A percentile compares a stretch with the other conserved stretches of the same genome.
Evolutionary conservation across 53 echinoderm and acorn worm genomes (phyloP).

Genomic region (Echinarachnius parma): DNA sequence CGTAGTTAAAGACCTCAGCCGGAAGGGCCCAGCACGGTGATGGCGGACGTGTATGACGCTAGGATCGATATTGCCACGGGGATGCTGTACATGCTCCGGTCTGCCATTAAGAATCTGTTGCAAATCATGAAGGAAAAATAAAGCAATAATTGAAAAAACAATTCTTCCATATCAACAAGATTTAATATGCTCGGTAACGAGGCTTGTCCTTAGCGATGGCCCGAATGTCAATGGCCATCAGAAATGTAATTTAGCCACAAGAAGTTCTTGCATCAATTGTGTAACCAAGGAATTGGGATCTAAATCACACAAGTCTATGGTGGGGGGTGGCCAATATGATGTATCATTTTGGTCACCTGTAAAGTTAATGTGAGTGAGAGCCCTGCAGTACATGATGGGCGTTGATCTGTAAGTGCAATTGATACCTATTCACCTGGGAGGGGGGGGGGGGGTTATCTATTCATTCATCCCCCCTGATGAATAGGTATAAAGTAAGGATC

Average conservation of each 20-base stretch:
- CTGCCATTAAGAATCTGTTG: constrained; percentile 96
- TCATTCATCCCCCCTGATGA: too few species aligned
- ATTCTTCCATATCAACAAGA: background rate
- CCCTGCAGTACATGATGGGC: too few species aligned
- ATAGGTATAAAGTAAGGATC: too few species aligned
- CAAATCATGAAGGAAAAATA: background rate
- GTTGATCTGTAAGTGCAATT: too few species aligned
- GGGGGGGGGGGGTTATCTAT: too few species aligned
- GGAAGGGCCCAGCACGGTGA: constrained; percentile 85
- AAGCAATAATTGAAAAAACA: background rate
- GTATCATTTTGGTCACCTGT: too few species aligned
- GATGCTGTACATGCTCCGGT: constrained; percentile 87
- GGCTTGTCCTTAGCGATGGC: too few species aligned
- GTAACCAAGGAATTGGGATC: background rate
- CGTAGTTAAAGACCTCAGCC: constrained; percentile 75
- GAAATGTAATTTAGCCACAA: background rate
- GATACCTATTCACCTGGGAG: too few species aligned
- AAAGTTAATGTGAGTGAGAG: too few species aligned
- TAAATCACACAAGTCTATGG: background rate
- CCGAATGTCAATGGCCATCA: too few species aligned
- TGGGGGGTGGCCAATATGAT: too few species aligned
- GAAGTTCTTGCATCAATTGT: background rate
- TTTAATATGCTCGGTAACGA: background rate
- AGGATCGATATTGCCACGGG: constrained; percentile 90
- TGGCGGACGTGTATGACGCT: constrained; percentile 88